phyloP scores from a whole-genome alignment of 1,140 invertebrate species.

The Bombus confusus region DNA sequence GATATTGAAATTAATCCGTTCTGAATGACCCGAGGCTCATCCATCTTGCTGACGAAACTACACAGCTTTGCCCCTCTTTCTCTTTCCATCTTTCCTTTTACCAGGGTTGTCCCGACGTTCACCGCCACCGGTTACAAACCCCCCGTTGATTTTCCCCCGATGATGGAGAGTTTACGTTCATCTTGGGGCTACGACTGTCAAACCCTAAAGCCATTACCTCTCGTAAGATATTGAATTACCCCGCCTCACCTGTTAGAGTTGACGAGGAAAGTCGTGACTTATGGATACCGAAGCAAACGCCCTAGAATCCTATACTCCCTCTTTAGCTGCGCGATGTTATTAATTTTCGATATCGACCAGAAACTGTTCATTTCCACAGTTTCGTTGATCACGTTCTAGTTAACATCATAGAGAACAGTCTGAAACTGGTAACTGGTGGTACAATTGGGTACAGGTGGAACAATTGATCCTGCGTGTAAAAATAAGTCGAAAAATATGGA shows the following conservation, averaged over 20 bases:
- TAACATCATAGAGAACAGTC: too few species aligned
- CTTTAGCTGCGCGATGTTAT: not conserved
- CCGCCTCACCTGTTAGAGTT: conserved; percentile 18
- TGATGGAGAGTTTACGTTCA: conserved; percentile 40
- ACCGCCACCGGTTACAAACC: not conserved
- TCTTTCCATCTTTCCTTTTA: not conserved
- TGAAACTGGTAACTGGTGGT: too few species aligned
- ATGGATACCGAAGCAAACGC: not conserved
- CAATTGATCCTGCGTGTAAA: too few species aligned
- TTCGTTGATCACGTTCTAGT: too few species aligned
- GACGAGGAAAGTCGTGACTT: conserved; percentile 7
- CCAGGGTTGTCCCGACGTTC: not conserved
- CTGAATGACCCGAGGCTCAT: conserved; percentile 67
- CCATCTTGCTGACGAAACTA: conserved; percentile 63
- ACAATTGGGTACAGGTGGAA: too few species aligned
- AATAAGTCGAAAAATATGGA: too few species aligned
- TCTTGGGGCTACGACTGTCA: conserved; percentile 44
- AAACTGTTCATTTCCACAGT: not conserved
- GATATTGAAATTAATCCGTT: conserved; percentile 72
- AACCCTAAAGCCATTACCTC: conserved; percentile 34
- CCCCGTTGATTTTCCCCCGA: conserved; percentile 29
- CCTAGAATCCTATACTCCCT: too few species aligned
- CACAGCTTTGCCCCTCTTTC: not conserved
- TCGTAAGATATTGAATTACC: conserved; percentile 42
- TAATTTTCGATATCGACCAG: not conserved